Base-by-base conservation (phyloP, 2,888 invertebrate species). In the Mystacides longicornis region DNA sequence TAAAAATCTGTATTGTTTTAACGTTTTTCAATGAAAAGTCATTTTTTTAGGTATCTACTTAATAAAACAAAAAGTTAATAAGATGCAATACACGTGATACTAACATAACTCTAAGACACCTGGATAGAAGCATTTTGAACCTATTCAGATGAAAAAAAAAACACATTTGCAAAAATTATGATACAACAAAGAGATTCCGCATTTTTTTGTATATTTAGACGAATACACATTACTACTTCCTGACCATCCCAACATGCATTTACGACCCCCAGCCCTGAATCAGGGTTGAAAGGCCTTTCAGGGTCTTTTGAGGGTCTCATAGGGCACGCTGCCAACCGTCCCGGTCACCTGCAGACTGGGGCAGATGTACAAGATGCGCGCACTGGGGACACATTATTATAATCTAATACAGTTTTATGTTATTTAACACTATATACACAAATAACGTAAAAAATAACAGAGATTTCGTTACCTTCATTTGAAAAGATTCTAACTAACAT, bases 281-380 rank as follows among this genome's bases (percentile, higher is more conserved):
- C 37, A 14, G 37, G 14, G 37, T 37, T 37, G 4, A 37, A 37
- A 37, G 37, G 37, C 37, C 37, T 37, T 37, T 37, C 37, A 37
- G 37, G 37, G 37, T 37, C 37, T 27, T 37, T 37, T 37, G 14
- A n/a, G 37, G 37, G 37, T 37, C 37, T 16, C 37, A 37, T 37
- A 37, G 37, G 53, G 53, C 53, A 54, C 53, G 53, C 47, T 45
- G 21, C 45, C 45, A 45, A 45, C 49, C 56, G 50, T 23, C 31
- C 49, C 51, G 52, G 37, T 53, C 53, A 50, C 53, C 53, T 56
- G 53, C 50, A 16, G 45, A 31, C 45, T 20, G 54, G 18, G 31
- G 22, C 50, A 54, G 50, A 46, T 54, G 54, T 54, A 49, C 43
- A 19, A 45, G 45, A 45, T 21, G 20, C 14, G n/a, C 37, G 14